These are phyloP conservation scores for Clarias magur DNA, from an alignment of 2,113 vertebrate species.

Conservation along the genomic window DNA sequence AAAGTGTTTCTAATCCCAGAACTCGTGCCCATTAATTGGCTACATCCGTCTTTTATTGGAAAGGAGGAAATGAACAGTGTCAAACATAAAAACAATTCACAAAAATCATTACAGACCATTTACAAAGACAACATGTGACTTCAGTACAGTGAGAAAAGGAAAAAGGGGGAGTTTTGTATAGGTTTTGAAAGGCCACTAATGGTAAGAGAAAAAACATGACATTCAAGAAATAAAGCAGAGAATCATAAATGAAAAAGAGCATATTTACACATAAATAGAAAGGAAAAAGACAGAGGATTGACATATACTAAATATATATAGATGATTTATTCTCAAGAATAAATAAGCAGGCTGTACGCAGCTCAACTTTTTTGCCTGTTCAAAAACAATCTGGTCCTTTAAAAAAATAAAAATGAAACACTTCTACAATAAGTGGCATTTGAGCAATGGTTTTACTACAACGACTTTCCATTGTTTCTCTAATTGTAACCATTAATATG, in stretches of 20 bases:
- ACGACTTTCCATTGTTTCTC: not conserved
- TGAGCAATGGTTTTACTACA: conserved; percentile 25
- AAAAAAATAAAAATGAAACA: conserved; percentile 17
- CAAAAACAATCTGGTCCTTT: conserved; percentile 1
- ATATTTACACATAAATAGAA: conserved; percentile 67
- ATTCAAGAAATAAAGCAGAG: conserved; percentile 33
- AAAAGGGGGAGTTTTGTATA: conserved; percentile 5
- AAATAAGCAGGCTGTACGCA: conserved; percentile 59
- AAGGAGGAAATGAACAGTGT: conserved; percentile 50
- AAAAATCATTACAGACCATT: conserved; percentile 38
- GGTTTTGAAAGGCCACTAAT: not conserved
- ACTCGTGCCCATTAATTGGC: not conserved
- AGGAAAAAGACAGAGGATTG: conserved; percentile 34
- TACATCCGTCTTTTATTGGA: conserved; percentile 58
- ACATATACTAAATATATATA: conserved; percentile 34
- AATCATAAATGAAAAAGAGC: conserved; percentile 42
- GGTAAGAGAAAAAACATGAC: not conserved
- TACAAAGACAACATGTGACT: conserved; percentile 9
- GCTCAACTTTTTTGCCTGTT: conserved; percentile 46
- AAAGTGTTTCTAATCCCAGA: not conserved
- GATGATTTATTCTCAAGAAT: conserved; percentile 58
- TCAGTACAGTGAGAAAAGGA: not conserved
- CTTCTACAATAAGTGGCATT: conserved; percentile 35
- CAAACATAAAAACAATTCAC: conserved; percentile 43
- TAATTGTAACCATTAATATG: conserved; percentile 36